Percentiles rank a stretch among this genome's conserved stretches.
Conservation (phyloP, 2,113 vertebrate genomes). For the Sterrhoptilus dennistouni region DNA sequence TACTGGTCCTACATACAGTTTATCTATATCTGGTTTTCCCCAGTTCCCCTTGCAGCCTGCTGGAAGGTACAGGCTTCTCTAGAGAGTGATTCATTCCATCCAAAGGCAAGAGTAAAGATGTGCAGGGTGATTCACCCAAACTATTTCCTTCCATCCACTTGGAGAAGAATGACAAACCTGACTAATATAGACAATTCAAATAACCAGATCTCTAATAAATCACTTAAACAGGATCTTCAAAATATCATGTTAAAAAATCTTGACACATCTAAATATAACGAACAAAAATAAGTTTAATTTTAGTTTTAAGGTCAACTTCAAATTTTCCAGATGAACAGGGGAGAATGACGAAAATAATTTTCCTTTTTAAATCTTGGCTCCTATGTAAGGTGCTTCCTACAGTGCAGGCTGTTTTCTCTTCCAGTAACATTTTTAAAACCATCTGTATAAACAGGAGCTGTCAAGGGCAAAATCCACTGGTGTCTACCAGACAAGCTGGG, state of each 20-base stretch:
- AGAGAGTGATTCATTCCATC: not conserved
- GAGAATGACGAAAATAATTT: not conserved
- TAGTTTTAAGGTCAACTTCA: not conserved
- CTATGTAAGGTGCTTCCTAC: not conserved
- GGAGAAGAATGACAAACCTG: not conserved
- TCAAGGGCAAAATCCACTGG: not conserved
- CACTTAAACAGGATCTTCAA: not conserved
- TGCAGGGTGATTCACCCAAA: conserved; percentile 15
- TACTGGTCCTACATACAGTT: not conserved
- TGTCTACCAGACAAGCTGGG: not conserved
- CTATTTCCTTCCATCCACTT: not conserved
- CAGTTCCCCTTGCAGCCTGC: not conserved
- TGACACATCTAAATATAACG: not conserved
- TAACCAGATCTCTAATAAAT: not conserved
- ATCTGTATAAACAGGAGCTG: not conserved
- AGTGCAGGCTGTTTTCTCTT: not conserved
- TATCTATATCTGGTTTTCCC: not conserved
- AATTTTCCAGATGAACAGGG: not conserved
- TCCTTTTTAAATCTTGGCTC: not conserved
- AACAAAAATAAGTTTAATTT: not conserved
- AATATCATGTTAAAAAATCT: not conserved
- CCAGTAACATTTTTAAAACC: not conserved
- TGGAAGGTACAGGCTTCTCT: not conserved
- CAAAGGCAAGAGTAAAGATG: not conserved
- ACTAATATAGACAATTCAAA: not conserved